Evolutionary conservation across 2,888 invertebrate species (phyloP).

Genomic region (Euplagia quadripunctaria): DNA sequence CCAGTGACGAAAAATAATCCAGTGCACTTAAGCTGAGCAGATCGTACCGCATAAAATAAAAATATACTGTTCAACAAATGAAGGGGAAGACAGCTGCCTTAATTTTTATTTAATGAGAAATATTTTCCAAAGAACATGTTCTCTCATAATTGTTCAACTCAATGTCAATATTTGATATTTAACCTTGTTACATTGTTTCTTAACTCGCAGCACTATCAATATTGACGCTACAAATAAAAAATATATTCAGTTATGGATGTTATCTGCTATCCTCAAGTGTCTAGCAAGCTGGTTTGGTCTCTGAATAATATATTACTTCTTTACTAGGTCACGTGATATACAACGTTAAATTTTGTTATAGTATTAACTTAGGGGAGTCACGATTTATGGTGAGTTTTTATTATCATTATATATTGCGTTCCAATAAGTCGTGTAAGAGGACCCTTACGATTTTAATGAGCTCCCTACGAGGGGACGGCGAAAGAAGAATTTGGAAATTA

Average conservation of each 20-base stretch:
- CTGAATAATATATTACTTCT: constrained; percentile 25
- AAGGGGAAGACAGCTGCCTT: not conserved
- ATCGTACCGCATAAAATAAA: not conserved
- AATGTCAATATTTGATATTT: not conserved
- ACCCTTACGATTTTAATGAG: constrained; percentile 14
- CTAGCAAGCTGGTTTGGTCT: constrained; percentile 14
- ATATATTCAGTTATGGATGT: constrained; percentile 22
- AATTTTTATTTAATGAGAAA: not conserved
- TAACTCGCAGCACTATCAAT: not conserved
- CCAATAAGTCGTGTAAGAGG: constrained; percentile 12
- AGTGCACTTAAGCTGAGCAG: not conserved
- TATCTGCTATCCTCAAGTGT: constrained; percentile 22
- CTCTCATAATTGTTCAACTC: not conserved
- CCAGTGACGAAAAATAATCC: not conserved
- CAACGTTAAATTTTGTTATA: constrained; percentile 29
- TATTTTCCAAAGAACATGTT: not conserved
- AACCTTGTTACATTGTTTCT: not conserved
- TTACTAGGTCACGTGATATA: constrained; percentile 39
- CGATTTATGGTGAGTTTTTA: constrained; percentile 15
- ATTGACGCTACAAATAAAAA: constrained; percentile 3
- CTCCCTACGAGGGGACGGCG: not conserved
- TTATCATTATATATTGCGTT: constrained; percentile 11
- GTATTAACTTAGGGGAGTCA: constrained; percentile 14
- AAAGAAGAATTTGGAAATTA: not conserved
- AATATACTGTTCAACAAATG: not conserved